Evolutionary conservation across 2,797 vertebrate species (phyloP).

Genomic region (Spondyliosoma cantharus): DNA sequence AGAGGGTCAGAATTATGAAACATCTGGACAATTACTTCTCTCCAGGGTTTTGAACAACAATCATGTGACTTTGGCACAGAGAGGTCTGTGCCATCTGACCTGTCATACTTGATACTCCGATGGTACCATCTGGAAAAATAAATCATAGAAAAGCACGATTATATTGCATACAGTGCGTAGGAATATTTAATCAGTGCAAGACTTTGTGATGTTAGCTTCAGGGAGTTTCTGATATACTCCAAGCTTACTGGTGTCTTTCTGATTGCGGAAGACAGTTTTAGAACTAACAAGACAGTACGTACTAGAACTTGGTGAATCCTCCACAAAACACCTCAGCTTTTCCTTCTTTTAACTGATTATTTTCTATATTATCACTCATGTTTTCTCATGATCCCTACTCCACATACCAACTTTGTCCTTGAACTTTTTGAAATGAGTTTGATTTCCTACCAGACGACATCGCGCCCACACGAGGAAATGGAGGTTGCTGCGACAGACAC

Average conservation of each 20-base stretch:
- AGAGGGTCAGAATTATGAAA: slow-evolving; percentile 64
- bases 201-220: neutral
- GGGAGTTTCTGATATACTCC: slow-evolving; percentile 6
- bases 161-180: slow-evolving; percentile 36
- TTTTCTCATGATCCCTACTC: slow-evolving; percentile 32
- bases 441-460: slow-evolving; percentile 74
- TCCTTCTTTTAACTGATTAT: neutral
- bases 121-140: slow-evolving; percentile 50
- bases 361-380: slow-evolving; percentile 12
- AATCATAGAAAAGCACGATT: slow-evolving; percentile 55
- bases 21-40: slow-evolving; percentile 79
- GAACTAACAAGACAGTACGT: neutral
- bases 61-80: slow-evolving; percentile 66
- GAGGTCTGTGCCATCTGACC: slow-evolving; percentile 55
- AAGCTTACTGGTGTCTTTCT: neutral
- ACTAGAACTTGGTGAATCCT: neutral
- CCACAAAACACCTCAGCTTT: neutral
- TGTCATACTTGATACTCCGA: slow-evolving; percentile 40
- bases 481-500: slow-evolving; percentile 57
- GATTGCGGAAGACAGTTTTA: slow-evolving; percentile 3
- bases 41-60: slow-evolving; percentile 64
- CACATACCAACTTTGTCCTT: slow-evolving; percentile 24
- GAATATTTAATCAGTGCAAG: slow-evolving; percentile 53
- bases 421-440: slow-evolving; percentile 58
- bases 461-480: slow-evolving; percentile 63